Base-by-base conservation (phyloP, 30 jellyfish, hydroid and myxozoan genomes). In the Nemopilema nomurai region DNA sequence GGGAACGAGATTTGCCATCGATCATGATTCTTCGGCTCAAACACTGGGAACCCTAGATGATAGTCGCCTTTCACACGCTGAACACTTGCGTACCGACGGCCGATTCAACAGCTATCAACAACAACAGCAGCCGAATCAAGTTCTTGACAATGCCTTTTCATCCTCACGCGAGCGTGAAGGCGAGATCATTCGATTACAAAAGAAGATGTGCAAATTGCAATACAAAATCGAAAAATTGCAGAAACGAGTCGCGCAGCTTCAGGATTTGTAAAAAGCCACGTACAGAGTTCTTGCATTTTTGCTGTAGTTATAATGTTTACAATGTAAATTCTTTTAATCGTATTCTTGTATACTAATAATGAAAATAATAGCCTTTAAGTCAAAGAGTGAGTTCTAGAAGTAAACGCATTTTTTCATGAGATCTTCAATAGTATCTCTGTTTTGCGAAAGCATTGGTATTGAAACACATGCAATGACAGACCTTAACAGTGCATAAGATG, bases 21-120 rank as follows among this genome's bases (percentile, higher is more conserved):
- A 83, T 71, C 92, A 83, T 27, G 92, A 83, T 71, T 83, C 92
- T 7, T 83, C 92, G 0, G 68, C 77, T 0, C 92, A 83, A 31
- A 80, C 90, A 16, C 17, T 50, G 7, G 90, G 74, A 19, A 83
- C 92, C 19, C 74, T 84, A 23, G 93, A 84, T 66, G 93, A 84
- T 8, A 73, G 93, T 51, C 71, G 87, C 31, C 1, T 67, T 3
- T 84, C 93, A 16, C 87, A 84, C 20, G 93, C 87, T 1, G 93
- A 64, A 16, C 67, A 84, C 21, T 64, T 49, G 41, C 77, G 83
- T 21, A 28, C 67, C 23, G 74, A 32, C 41, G 20, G 49, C 30
- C 74, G 16, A 17, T n/a, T 67, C 4, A 27, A 79, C 22, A 18
- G 52, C 22, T 62, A 16, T 1, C 30, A 71, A 30, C 83, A 50